Conservation (phyloP, 1,140 invertebrate genomes). For the Monomorium pharaonis region DNA sequence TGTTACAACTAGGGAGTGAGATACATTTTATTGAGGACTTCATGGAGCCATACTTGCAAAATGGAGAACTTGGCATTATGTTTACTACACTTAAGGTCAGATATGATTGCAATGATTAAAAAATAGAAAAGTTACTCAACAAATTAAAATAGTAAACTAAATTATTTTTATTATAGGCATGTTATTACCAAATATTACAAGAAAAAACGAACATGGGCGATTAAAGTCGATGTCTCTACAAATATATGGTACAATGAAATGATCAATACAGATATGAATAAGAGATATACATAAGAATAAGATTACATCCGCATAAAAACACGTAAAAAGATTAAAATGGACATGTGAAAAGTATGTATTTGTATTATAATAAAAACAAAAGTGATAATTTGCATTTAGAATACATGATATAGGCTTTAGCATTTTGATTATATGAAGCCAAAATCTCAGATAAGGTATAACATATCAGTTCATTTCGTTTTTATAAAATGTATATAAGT, state of each 20-base stretch:
- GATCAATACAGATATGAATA: conserved; percentile 2
- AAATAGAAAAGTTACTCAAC: not conserved
- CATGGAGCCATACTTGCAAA: conserved; percentile 90
- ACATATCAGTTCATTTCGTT: conserved; percentile 36
- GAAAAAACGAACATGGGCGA: conserved; percentile 88
- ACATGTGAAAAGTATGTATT: conserved; percentile 24
- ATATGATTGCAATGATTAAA: conserved; percentile 22
- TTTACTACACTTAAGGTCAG: conserved; percentile 92
- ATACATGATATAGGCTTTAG: not conserved
- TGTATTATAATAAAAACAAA: conserved; percentile 21
- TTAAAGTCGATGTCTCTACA: conserved; percentile 53
- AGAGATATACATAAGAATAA: not conserved
- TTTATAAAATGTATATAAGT: conserved; percentile 11
- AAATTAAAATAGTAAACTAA: not conserved
- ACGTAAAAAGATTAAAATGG: conserved; percentile 21
- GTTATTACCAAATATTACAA: conserved; percentile 90
- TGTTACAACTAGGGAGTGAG: conserved; percentile 93
- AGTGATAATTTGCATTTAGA: conserved; percentile 50
- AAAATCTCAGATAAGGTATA: not conserved
- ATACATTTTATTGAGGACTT: conserved; percentile 94
- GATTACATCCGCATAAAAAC: not conserved
- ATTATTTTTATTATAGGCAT: conserved; percentile 86
- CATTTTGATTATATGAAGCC: not conserved
- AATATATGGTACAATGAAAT: conserved; percentile 27
- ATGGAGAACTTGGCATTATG: conserved; percentile 93